Base-by-base conservation (phyloP, 2,113 vertebrate species). In the Gobio gobio region DNA sequence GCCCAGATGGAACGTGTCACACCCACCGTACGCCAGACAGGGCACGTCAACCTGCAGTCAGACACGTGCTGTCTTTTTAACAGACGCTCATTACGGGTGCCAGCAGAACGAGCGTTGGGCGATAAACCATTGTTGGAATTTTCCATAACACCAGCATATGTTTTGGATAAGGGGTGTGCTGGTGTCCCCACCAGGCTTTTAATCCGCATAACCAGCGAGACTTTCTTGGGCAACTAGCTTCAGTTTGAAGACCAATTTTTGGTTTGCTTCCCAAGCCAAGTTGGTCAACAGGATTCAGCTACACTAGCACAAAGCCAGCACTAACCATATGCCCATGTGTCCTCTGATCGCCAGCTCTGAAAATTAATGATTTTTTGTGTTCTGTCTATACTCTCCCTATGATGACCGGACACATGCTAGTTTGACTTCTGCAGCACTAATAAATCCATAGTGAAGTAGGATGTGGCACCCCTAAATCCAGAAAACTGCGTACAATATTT, bases 1-100 rank as follows among this genome's bases (percentile, higher is more conserved):
- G 54, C 75, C 63, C 84, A 86, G 78, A 88, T 86, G 88, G 83
- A 76, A 81, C 51, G 33, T 33, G 70, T 83, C 83, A 51, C 74
- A 33, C 72, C 64, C 49, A 68, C 24, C 24, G 45, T 45, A 70
- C 63, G n/a, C 76, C 76, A 79, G 84, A 72, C 84, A 26, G 66
- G 49, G 49, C 66, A 40, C 49, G 22, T 83, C 66, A 83, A 58
- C 66, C 81, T 83, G 64, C 76, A 78, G 76, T 78, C 61, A 73
- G 59, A 85, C 33, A 20, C 51, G 49, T 85, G 58, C 78, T 56
- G 66, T 68, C 78, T 72, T 85, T 56, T 51, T 85, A 66, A 85
- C 63, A 74, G 26, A 33, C n/a, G 73, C 22, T 85, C 70, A 40
- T 81, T 66, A 68, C 26, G 73, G 4, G 40, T 51, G 68, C 68